Evolutionary conservation across 2,797 vertebrate genomes (phyloP).

Genomic region (Lerista edwardsae): DNA sequence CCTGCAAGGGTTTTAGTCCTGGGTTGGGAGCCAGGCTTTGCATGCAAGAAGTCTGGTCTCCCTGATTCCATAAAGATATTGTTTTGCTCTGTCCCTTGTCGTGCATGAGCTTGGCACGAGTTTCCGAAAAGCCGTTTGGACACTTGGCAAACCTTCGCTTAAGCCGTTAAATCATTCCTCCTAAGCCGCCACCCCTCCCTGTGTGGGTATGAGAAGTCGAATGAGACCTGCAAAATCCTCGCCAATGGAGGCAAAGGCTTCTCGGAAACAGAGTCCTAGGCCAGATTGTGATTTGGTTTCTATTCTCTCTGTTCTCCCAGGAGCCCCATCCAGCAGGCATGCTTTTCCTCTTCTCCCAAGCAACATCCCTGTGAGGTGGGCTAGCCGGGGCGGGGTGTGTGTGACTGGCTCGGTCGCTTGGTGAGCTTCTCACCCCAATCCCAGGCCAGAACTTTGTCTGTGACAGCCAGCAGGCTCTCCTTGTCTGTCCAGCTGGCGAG

Average conservation of each 20-base stretch:
- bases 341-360: no score
- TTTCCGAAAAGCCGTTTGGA: not conserved
- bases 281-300: no score
- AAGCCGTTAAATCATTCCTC: slow-evolving; percentile 5
- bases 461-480: no score
- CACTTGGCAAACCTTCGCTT: not conserved
- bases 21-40: not conserved
- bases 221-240: not conserved
- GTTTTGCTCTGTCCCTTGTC: not conserved
- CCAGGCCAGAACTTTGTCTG: no score
- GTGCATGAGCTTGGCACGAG: not conserved
- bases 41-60: not conserved
- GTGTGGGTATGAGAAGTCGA: not conserved
- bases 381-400: no score
- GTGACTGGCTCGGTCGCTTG: no score
- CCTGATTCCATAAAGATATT: not conserved
- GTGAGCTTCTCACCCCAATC: no score
- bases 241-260: not conserved
- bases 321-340: no score
- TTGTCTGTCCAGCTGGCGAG: no score
- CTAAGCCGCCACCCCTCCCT: not conserved
- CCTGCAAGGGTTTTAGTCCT: not conserved
- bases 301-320: no score
- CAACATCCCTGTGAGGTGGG: no score
- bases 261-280: not conserved